Evolutionary conservation across 1,140 invertebrate species (phyloP), one percentile per base, ranked within the genome.

Genomic region (Drosophila pachea): DNA sequence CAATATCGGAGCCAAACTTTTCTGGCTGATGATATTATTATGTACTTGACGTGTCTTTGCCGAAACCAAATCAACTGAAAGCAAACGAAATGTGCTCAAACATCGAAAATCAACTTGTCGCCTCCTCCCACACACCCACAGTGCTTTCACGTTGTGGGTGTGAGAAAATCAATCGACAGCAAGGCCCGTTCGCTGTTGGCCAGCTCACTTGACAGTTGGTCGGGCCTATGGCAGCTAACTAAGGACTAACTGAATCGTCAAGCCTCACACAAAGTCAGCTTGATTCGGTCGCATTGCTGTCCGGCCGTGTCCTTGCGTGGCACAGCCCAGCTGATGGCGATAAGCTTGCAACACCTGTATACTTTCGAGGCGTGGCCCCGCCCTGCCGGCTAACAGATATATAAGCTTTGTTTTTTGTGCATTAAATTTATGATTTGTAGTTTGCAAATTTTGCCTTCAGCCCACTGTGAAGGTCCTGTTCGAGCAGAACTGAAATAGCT

Each of bases 81-180:
- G 59, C 22, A 31, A 49, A 64, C 16, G 66, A 58, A 65, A 64
- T 56, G 52, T 63, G 59, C 50, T 49, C 59, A 64, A 68, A 56
- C 68, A 65, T 65, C 29, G 38, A 58, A 70, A 59, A 66, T 59
- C 55, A 71, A 71, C 68, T 71, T 71, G 62, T 71, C 63, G n/a
- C 5, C 22, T 5, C 11, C 29, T 8, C 47, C 43, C 14, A 12
- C 9, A 4, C 43, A n/a, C n/a, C n/a, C n/a, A n/a, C n/a, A n/a
- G n/a, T n/a, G n/a, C 8, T 42, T 8, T 42, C 8, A 8, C 14
- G 42, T 12, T 43, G 29, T 47, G 12, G 16, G 78, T 73, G 68
- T 78, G 73, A 65, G 79, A 79, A 83, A 83, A 84, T 76, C 79
- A 84, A 83, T 83, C 67, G 71, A 63, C 63, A 62, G 45, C 50